A percentile compares a stretch with the other conserved stretches of the same genome.
Conservation (phyloP, 2,888 invertebrate species). For the Furcula furcula region DNA sequence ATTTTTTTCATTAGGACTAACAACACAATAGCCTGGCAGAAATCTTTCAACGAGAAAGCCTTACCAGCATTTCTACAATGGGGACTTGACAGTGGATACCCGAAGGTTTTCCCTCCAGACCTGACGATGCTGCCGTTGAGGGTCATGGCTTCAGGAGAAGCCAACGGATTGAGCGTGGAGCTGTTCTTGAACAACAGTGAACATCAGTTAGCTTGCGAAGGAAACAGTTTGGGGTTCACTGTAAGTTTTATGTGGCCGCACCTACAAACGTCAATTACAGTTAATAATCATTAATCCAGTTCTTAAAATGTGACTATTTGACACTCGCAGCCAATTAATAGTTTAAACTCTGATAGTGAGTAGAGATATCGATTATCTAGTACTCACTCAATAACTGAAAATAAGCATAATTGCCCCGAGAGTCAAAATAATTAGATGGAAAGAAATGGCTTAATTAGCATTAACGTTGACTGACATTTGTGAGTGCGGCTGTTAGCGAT, state of each 20-base stretch:
- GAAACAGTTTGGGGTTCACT: constrained; percentile 68
- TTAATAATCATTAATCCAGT: no score
- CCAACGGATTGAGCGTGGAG: constrained; percentile 65
- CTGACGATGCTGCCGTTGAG: constrained; percentile 52
- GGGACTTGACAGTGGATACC: constrained; percentile 65
- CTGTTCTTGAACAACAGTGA: constrained; percentile 67
- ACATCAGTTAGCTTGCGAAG: constrained; percentile 67
- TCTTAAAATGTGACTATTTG: no score
- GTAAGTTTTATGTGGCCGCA: constrained; percentile 50
- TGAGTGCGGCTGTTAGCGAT: no score
- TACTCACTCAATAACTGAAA: no score
- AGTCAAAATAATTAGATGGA: no score
- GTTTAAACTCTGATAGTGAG: no score
- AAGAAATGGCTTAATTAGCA: no score
- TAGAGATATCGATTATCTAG: no score
- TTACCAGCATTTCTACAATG: constrained; percentile 44
- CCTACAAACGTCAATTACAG: no score
- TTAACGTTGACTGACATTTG: no score
- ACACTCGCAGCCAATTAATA: no score
- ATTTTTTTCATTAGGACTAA: constrained; percentile 51
- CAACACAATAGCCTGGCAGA: constrained; percentile 58
- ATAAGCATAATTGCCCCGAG: no score
- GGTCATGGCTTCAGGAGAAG: constrained; percentile 67
- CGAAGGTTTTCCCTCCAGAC: constrained; percentile 59
- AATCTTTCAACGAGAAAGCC: constrained; percentile 42